Base-by-base conservation (phyloP, 2,888 invertebrate genomes). In the Chymomyza fuscimana region DNA sequence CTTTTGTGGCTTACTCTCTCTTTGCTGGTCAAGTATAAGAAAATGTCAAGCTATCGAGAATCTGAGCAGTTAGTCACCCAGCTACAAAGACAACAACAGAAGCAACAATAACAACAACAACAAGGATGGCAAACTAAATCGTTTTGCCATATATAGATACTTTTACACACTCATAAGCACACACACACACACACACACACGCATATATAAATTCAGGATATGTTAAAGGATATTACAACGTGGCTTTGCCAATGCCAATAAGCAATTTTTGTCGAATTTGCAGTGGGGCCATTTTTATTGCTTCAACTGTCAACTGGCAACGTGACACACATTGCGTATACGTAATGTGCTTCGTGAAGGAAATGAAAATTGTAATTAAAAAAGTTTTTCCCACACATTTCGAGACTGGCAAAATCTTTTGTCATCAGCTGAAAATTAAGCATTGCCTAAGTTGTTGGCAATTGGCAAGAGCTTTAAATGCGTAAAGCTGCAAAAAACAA, bases 321-420 rank as follows among this genome's bases (percentile, higher is more conserved):
- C 19, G 52, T 52, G 67, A 36, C 71, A 74, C 70, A 75, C 52
- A 69, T 52, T 73, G 79, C 79, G 86, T 81, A 76, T 82, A 79
- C 73, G 81, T 81, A 79, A 79, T 85, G 73, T 71, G 69, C 16
- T 16, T 16, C 40, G 52, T n/a, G 70, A 71, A 83, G 86, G 80
- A 83, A 82, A 83, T 86, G 83, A 83, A 86, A 83, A 83, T 82
- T 86, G 86, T 83, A 83, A 83, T 83, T 83, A 83, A 83, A 86
- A n/a, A 83, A 83, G 81, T 83, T 83, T 82, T n/a, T n/a, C n/a
- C n/a, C 56, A 22, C 25, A 19, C 25, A 58, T 5, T 4, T 32
- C 32, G 32, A 32, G 52, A n/a, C 52, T 16, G 67, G 61, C 58
- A 71, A 65, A 78, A 72, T 72, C 66, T 75, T 73, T 75, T 76